phyloP scores from a whole-genome alignment of 1,140 invertebrate genomes.

The Aphis gossypii region DNA sequence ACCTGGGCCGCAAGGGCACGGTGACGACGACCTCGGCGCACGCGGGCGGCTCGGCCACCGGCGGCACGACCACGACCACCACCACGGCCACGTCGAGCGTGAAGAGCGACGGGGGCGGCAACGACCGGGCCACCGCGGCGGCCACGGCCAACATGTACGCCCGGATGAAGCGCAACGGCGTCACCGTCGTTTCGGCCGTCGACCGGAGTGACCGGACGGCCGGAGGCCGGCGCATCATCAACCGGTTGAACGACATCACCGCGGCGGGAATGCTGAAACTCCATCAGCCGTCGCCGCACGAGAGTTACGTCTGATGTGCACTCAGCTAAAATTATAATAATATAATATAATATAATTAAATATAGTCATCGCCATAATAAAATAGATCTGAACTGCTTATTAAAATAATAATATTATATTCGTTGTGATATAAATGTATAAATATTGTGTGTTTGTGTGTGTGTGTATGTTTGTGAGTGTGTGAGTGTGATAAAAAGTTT shows the following conservation, averaged over 20 bases:
- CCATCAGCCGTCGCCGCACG: not conserved
- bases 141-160: conserved; percentile 49
- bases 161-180: conserved; percentile 52
- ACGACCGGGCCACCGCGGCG: not conserved
- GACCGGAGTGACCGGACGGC: not conserved
- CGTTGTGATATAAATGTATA: not conserved
- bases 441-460: not conserved
- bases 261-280: not conserved
- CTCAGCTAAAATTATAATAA: not conserved
- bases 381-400: not conserved
- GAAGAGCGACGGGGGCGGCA: not conserved
- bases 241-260: conserved; percentile 1
- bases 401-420: not conserved
- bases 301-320: conserved; percentile 39
- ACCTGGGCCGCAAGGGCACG: conserved; percentile 58
- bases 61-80: not conserved
- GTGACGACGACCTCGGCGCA: conserved; percentile 58
- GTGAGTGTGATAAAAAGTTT: not conserved
- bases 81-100: not conserved
- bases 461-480: not conserved
- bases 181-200: conserved; percentile 2
- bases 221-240: conserved; percentile 9
- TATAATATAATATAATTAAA: too few relatives aligned
- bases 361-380: not conserved
- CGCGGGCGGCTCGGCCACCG: conserved; percentile 20